Percentiles rank a stretch among this genome's conserved stretches.
Evolutionary conservation across 2,888 invertebrate genomes (phyloP).

Genomic region (Cyclophora albipunctata): DNA sequence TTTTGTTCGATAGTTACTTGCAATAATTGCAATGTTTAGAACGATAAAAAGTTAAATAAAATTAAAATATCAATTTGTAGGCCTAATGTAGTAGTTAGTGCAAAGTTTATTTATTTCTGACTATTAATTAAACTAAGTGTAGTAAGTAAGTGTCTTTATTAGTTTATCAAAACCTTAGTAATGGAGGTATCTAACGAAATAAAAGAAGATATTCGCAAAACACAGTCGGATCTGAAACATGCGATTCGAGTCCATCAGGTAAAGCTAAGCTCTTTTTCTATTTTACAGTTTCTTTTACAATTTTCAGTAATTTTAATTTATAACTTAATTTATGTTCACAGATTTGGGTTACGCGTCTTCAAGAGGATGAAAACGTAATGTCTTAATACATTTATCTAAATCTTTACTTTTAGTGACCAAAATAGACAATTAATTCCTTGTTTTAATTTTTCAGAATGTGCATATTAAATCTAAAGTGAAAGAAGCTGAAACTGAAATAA

Average conservation of each 20-base stretch:
- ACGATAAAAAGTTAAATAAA: too few relatives aligned
- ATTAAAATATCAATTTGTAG: too few relatives aligned
- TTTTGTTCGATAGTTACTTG: too few relatives aligned
- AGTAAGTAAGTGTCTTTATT: too few relatives aligned
- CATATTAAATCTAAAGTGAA: constrained; percentile 70
- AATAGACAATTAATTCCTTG: too few relatives aligned
- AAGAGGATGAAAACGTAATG: constrained; percentile 73
- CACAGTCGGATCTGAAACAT: constrained; percentile 77
- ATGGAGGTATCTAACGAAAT: constrained; percentile 79
- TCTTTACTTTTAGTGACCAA: too few relatives aligned
- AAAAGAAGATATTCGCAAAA: constrained; percentile 76
- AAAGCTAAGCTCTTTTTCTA: constrained; percentile 23
- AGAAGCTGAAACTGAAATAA: constrained; percentile 76
- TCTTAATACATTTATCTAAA: neutral
- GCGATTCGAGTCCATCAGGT: constrained; percentile 80
- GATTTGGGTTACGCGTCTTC: constrained; percentile 74
- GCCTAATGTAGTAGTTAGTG: too few relatives aligned
- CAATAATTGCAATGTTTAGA: too few relatives aligned
- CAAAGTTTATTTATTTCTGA: too few relatives aligned
- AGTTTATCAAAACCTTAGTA: neutral
- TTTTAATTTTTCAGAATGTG: constrained; percentile 58
- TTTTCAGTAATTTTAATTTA: neutral
- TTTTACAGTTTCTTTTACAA: constrained; percentile 1
- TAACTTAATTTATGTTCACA: constrained; percentile 34
- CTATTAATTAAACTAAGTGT: too few relatives aligned